Conservation (phyloP, 2,888 invertebrate species). For the Kuschelorhynchus macadamiae region DNA sequence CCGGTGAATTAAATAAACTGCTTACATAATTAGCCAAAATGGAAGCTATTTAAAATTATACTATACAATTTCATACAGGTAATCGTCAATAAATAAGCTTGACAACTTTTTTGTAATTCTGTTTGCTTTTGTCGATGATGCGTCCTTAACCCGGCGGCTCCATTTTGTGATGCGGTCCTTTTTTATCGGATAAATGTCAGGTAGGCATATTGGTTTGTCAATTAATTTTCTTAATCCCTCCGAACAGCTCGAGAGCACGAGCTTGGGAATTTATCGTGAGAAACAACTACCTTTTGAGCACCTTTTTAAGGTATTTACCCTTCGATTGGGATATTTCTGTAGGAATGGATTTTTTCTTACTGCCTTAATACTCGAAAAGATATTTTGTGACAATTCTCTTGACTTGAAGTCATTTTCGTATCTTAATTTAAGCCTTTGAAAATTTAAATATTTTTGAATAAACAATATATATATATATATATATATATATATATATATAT, state of each 20-base stretch:
- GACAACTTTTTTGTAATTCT: slow-evolving; percentile 43
- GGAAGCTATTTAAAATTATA: slow-evolving; percentile 44
- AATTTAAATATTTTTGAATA: too few relatives aligned
- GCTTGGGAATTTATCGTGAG: slow-evolving; percentile 52
- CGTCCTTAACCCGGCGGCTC: slow-evolving; percentile 39
- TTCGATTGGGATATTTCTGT: too few relatives aligned
- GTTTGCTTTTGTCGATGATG: slow-evolving; percentile 47
- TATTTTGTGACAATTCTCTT: too few relatives aligned
- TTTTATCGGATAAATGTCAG: slow-evolving; percentile 53
- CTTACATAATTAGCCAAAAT: slow-evolving; percentile 34
- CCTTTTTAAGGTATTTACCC: slow-evolving; percentile 28
- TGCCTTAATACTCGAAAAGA: too few relatives aligned
- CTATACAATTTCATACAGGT: slow-evolving; percentile 41
- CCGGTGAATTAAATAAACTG: too few relatives aligned
- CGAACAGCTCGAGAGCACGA: slow-evolving; percentile 50
- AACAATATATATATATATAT: too few relatives aligned
- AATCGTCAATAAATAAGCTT: slow-evolving; percentile 48
- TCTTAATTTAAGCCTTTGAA: too few relatives aligned
- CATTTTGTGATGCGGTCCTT: slow-evolving; percentile 48
- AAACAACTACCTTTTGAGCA: slow-evolving; percentile 46
- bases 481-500: too few relatives aligned
- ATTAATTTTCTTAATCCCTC: slow-evolving; percentile 53
- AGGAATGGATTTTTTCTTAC: too few relatives aligned
- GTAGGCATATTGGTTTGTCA: slow-evolving; percentile 54
- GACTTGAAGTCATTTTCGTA: too few relatives aligned